A percentile compares a stretch with the other conserved stretches of the same genome.
phyloP scores from a whole-genome alignment of 2,888 invertebrate species.

The Andrena bicolor region DNA sequence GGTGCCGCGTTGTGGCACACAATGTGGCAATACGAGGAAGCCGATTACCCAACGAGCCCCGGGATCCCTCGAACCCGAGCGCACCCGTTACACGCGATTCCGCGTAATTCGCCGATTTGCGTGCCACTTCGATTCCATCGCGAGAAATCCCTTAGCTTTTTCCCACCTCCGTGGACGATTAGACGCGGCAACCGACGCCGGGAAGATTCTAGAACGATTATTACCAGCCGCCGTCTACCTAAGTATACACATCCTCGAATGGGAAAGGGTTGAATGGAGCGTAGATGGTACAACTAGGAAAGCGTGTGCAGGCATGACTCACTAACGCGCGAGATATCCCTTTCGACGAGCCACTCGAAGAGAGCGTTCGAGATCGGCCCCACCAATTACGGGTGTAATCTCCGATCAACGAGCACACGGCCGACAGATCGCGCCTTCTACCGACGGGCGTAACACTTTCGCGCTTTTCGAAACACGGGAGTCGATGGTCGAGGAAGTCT shows the following conservation, averaged over 20 bases:
- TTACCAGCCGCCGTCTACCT: neutral
- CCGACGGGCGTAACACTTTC: neutral
- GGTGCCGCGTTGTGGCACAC: slow-evolving; percentile 54
- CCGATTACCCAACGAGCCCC: slow-evolving; percentile 80
- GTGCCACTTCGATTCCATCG: slow-evolving; percentile 36
- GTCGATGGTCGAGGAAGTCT: slow-evolving; percentile 12
- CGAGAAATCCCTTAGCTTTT: neutral
- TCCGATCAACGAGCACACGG: slow-evolving; percentile 7
- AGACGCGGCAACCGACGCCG: neutral
- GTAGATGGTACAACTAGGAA: slow-evolving; percentile 13
- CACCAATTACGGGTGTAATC: neutral
- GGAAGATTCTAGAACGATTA: neutral
- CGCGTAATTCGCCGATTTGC: slow-evolving; percentile 51
- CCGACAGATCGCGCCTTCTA: slow-evolving; percentile 6
- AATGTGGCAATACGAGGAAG: slow-evolving; percentile 81
- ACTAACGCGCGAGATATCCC: slow-evolving; percentile 16
- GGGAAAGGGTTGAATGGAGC: slow-evolving; percentile 33
- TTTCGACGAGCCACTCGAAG: slow-evolving; percentile 8
- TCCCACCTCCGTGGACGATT: neutral
- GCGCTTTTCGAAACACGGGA: neutral
- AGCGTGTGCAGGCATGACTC: slow-evolving; percentile 23
- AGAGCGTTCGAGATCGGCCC: slow-evolving; percentile 1
- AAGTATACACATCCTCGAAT: neutral
- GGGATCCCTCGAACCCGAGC: slow-evolving; percentile 64
- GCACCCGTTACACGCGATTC: slow-evolving; percentile 65